Percentiles rank a stretch among this genome's conserved stretches.
Evolutionary conservation across 37 sponge, comb jelly and placozoan species (phyloP).

Genomic region (Crambe crambe): DNA sequence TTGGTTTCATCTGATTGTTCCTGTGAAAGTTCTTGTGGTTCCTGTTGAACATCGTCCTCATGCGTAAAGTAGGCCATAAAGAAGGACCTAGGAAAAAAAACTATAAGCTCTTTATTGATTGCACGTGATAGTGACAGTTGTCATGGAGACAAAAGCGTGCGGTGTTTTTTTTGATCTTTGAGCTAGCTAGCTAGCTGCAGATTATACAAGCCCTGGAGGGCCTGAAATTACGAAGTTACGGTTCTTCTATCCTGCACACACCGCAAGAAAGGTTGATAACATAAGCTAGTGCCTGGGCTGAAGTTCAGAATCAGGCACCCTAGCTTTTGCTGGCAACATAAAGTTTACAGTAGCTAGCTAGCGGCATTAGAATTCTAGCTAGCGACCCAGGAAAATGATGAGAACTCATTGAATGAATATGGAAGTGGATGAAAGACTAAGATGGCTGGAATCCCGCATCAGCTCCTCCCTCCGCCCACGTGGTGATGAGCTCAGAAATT

Average conservation of each 20-base stretch:
- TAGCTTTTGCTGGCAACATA: too few relatives aligned
- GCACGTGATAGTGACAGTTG: conserved; percentile 1
- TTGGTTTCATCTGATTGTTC: too few relatives aligned
- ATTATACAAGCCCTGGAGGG: too few relatives aligned
- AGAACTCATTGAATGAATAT: conserved; percentile 7
- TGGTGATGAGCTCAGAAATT: conserved; percentile 63
- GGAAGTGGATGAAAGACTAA: conserved; percentile 86
- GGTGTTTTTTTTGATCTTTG: too few relatives aligned
- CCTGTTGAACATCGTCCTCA: neutral
- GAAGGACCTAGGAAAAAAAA: too few relatives aligned
- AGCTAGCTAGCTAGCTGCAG: too few relatives aligned
- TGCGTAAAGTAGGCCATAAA: too few relatives aligned
- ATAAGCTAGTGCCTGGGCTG: too few relatives aligned
- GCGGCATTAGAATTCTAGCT: neutral
- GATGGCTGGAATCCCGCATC: conserved; percentile 85
- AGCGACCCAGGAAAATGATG: neutral
- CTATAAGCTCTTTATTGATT: neutral
- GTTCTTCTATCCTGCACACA: too few relatives aligned
- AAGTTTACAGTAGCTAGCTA: neutral
- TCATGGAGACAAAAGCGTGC: conserved; percentile 8
- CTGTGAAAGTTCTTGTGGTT: neutral
- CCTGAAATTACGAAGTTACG: too few relatives aligned
- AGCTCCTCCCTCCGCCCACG: conserved; percentile 77
- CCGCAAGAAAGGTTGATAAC: too few relatives aligned
- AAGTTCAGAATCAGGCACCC: too few relatives aligned